Evolutionary conservation across 2,888 invertebrate genomes (phyloP).

Genomic region (Nebria salina): DNA sequence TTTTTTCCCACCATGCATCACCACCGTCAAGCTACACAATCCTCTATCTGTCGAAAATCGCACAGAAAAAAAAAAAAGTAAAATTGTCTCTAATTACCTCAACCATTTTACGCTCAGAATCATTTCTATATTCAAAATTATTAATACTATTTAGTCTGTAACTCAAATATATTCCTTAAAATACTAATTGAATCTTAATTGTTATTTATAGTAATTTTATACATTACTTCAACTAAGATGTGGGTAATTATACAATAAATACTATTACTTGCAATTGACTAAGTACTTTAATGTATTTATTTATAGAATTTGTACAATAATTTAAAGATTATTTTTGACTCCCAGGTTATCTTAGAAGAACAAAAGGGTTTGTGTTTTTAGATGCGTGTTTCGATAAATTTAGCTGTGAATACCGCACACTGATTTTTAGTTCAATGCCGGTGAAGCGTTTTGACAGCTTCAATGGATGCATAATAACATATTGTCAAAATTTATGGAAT

Average conservation of each 20-base stretch:
- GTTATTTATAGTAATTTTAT: neutral
- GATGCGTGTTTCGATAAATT: neutral
- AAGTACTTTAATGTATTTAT: neutral
- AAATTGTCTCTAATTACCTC: neutral
- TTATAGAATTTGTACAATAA: no score
- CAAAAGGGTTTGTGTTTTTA: neutral
- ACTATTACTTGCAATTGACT: neutral
- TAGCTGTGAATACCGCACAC: neutral
- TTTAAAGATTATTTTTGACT: no score
- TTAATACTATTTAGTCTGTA: neutral
- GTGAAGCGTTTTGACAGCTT: neutral
- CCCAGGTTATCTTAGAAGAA: no score
- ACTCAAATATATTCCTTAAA: neutral
- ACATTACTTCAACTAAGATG: neutral
- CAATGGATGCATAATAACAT: neutral
- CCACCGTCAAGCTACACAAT: neutral
- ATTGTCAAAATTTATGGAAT: slow-evolving; percentile 1
- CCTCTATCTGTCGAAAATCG: neutral
- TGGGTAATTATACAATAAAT: neutral
- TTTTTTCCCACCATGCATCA: slow-evolving; percentile 14
- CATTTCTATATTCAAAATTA: neutral
- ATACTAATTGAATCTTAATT: neutral
- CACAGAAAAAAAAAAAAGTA: slow-evolving; percentile 2
- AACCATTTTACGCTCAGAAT: no score
- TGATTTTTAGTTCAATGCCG: neutral